Conservation (phyloP, 2,113 vertebrate species). For the Pollachius pollachius region DNA sequence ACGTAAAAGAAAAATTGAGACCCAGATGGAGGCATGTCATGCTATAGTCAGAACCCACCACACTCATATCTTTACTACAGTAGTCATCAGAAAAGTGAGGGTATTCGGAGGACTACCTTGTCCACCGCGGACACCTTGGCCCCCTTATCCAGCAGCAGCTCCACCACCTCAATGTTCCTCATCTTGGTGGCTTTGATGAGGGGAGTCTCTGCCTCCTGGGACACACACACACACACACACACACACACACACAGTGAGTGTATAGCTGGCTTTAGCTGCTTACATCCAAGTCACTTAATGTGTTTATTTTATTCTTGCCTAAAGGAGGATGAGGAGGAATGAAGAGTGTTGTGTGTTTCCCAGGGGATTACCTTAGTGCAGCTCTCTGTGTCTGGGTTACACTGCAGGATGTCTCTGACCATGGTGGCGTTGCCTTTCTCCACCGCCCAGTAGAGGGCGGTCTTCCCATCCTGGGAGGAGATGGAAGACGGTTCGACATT, state of each 20-base stretch:
- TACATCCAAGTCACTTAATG: too few species aligned
- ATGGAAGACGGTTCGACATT: background rate
- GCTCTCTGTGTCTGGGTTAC: conserved; percentile 95
- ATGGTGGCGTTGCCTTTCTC: conserved; percentile 95
- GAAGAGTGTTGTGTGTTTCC: background rate
- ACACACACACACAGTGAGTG: background rate
- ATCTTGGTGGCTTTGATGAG: conserved; percentile 93
- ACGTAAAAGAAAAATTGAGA: too few species aligned
- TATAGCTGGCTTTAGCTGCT: too few species aligned
- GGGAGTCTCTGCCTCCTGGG: conserved; percentile 85
- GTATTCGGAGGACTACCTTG: conserved; percentile 74
- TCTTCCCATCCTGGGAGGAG: conserved; percentile 89
- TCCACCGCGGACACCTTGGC: conserved; percentile 87
- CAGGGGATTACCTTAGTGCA: conserved; percentile 88
- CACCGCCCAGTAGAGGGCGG: conserved; percentile 96
- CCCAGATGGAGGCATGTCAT: too few species aligned
- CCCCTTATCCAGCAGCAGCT: conserved; percentile 86
- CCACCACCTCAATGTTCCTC: conserved; percentile 89
- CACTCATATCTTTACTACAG: too few species aligned
- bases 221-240: background rate
- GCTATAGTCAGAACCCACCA: too few species aligned
- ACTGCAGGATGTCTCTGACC: conserved; percentile 96
- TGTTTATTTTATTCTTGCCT: too few species aligned
- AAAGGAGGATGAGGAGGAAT: too few species aligned
- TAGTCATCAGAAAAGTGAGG: too few species aligned